phyloP scores from a whole-genome alignment of 1,140 invertebrate species.

The Bombus consobrinus region DNA sequence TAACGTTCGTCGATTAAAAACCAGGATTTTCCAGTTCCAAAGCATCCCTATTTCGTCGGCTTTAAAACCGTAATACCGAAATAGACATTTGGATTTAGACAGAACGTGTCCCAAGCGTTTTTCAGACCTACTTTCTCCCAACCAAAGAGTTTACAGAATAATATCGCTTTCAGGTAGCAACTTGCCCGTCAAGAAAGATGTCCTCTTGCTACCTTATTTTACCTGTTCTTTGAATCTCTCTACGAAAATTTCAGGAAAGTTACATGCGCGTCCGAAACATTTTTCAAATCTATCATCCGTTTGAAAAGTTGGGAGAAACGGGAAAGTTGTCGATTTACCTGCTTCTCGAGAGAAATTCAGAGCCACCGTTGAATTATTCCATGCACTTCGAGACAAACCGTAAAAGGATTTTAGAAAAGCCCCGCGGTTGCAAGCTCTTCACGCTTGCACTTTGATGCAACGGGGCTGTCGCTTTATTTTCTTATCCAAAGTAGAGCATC shows the following conservation, averaged over 20 bases:
- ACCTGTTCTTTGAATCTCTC: too few relatives aligned
- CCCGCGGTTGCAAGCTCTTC: background rate
- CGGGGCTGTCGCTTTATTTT: conserved; percentile 32
- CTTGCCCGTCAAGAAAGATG: too few relatives aligned
- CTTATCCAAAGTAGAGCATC: conserved; percentile 50
- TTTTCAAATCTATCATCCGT: background rate
- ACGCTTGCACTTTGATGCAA: background rate
- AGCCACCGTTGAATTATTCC: conserved; percentile 13
- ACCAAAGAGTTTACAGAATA: background rate
- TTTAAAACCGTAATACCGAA: background rate
- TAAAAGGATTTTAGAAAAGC: background rate
- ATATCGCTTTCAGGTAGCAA: background rate
- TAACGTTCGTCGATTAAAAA: background rate
- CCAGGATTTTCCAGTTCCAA: background rate
- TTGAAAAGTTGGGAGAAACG: background rate
- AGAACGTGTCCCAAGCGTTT: background rate
- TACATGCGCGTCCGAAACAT: background rate
- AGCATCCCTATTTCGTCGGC: background rate
- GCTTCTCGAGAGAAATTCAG: background rate
- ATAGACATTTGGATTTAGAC: background rate
- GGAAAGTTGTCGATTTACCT: background rate
- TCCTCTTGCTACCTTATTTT: too few relatives aligned
- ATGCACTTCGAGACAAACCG: background rate
- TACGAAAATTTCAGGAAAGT: too few relatives aligned
- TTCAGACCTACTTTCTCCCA: background rate